These are phyloP conservation scores for Tipula vernalis DNA, from an alignment of 2,888 invertebrate species.

Conservation along the genomic window DNA sequence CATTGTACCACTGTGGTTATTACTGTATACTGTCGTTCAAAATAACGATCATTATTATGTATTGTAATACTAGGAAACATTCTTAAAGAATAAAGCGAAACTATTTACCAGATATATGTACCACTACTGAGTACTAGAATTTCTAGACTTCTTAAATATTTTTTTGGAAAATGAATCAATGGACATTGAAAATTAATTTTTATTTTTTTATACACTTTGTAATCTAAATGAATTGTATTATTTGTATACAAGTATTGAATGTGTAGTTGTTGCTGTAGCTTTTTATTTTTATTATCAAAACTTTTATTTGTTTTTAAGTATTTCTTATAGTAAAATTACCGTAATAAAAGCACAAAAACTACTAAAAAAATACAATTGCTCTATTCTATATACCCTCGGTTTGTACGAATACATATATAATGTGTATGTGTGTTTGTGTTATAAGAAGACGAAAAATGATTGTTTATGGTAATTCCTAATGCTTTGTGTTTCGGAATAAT, in stretches of 20 bases:
- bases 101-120: neutral
- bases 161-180: neutral
- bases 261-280: neutral
- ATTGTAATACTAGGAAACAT: neutral
- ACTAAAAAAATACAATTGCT: neutral
- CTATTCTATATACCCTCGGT: neutral
- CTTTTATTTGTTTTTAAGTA: neutral
- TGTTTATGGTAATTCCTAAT: neutral
- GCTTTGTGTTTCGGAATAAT: neutral
- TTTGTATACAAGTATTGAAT: neutral
- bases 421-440: neutral
- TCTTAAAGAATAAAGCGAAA: neutral
- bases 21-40: neutral
- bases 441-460: neutral
- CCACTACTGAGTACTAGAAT: neutral
- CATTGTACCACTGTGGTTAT: neutral
- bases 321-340: neutral
- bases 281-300: neutral
- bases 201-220: neutral
- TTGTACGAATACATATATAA: neutral
- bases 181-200: neutral
- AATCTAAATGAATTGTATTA: neutral
- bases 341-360: neutral
- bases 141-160: neutral
- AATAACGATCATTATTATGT: neutral